A percentile compares a stretch with the other conserved stretches of the same genome.
Conservation (phyloP, 1,140 invertebrate genomes). For the Centruroides vittatus region DNA sequence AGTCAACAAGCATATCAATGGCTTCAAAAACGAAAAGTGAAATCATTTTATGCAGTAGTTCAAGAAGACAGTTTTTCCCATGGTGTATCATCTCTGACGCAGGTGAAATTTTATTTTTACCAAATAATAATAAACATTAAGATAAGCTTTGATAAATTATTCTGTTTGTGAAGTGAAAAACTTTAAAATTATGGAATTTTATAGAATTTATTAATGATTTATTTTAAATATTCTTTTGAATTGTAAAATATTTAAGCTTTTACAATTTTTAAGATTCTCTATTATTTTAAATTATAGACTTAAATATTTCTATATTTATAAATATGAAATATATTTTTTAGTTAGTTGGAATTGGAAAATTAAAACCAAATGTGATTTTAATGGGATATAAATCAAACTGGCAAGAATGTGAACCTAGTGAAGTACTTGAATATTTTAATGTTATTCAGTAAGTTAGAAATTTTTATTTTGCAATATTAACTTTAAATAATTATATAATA, state of each 20-base stretch:
- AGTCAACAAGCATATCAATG: slow-evolving; percentile 30
- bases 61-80: slow-evolving; percentile 48
- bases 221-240: neutral
- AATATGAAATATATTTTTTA: slow-evolving; percentile 6
- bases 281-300: neutral
- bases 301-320: neutral
- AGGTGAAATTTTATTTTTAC: slow-evolving; percentile 13
- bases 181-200: neutral
- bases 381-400: slow-evolving; percentile 43
- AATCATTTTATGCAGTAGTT: slow-evolving; percentile 36
- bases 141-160: neutral
- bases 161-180: neutral
- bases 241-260: neutral
- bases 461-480: too few species aligned
- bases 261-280: neutral
- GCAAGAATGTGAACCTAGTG: slow-evolving; percentile 22
- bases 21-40: slow-evolving; percentile 32
- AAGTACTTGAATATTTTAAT: slow-evolving; percentile 33
- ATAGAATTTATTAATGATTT: neutral
- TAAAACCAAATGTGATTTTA: slow-evolving; percentile 74
- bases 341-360: slow-evolving; percentile 67
- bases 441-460: slow-evolving; percentile 31
- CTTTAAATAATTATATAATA: too few species aligned
- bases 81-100: slow-evolving; percentile 30
- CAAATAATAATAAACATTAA: neutral